phyloP scores from a whole-genome alignment of 2,113 vertebrate genomes.

The Amblyopsis rosae region DNA sequence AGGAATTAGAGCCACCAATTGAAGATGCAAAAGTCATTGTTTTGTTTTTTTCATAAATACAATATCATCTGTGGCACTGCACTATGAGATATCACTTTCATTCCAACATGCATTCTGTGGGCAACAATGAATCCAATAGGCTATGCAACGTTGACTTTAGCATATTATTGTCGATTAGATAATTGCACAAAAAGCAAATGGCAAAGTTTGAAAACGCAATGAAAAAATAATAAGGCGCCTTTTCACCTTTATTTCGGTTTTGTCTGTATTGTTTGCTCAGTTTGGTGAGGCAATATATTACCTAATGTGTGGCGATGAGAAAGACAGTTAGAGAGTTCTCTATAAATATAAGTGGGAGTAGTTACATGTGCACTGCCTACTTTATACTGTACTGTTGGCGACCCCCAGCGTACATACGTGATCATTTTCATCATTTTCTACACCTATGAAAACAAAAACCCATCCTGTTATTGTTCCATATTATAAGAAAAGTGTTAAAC shows the following conservation, averaged over 20 bases:
- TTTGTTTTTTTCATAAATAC: too few relatives aligned
- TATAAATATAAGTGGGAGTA: neutral
- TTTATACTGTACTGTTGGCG: slow-evolving; percentile 65
- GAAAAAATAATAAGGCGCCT: neutral
- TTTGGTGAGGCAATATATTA: neutral
- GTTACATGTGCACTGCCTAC: neutral
- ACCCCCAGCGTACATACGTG: slow-evolving; percentile 66
- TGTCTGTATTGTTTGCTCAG: neutral
- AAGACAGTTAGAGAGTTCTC: neutral
- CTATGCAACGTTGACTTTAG: too few relatives aligned
- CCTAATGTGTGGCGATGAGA: neutral
- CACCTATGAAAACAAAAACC: slow-evolving; percentile 23
- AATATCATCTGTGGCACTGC: too few relatives aligned
- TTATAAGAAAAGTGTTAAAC: neutral
- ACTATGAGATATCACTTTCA: too few relatives aligned
- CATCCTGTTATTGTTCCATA: neutral
- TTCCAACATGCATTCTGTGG: too few relatives aligned
- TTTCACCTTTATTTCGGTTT: neutral
- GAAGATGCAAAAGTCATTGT: slow-evolving; percentile 49
- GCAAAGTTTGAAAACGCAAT: too few relatives aligned
- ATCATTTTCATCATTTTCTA: slow-evolving; percentile 27
- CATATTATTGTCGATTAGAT: too few relatives aligned
- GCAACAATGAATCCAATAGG: too few relatives aligned
- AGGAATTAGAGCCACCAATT: slow-evolving; percentile 28
- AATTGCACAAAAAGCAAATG: neutral